These are phyloP conservation scores for Pogonognathellus flavescens DNA, from an alignment of 1,140 invertebrate genomes.

Conservation along the genomic window DNA sequence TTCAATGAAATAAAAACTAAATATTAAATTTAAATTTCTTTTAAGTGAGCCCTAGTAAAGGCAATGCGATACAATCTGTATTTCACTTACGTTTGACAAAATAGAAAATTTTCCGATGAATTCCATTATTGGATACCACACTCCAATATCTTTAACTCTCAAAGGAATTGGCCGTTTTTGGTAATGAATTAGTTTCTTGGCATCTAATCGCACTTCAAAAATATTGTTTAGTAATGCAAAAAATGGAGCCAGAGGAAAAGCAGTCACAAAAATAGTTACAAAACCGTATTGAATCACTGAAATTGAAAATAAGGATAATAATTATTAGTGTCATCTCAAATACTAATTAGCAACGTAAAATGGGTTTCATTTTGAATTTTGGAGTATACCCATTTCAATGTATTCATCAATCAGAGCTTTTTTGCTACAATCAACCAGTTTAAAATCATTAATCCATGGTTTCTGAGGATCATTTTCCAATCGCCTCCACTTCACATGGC, in stretches of 20 bases:
- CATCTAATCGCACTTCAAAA: slow-evolving; percentile 90
- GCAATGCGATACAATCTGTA: too few species aligned
- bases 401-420: slow-evolving; percentile 76
- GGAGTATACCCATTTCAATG: slow-evolving; percentile 69
- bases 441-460: slow-evolving; percentile 93
- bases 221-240: slow-evolving; percentile 91
- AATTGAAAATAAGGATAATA: not conserved
- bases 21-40: too few species aligned
- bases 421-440: slow-evolving; percentile 89
- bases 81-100: slow-evolving; percentile 93
- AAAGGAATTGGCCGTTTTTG: slow-evolving; percentile 87
- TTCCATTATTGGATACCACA: slow-evolving; percentile 93
- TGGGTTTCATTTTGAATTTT: too few species aligned
- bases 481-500: slow-evolving; percentile 81
- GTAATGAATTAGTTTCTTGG: slow-evolving; percentile 85
- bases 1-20: too few species aligned
- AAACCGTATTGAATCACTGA: slow-evolving; percentile 76
- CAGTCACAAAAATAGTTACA: slow-evolving; percentile 90
- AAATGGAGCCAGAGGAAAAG: slow-evolving; percentile 89
- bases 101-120: slow-evolving; percentile 90
- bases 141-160: slow-evolving; percentile 87
- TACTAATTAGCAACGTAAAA: too few species aligned
- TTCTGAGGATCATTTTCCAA: slow-evolving; percentile 72
- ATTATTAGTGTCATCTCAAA: too few species aligned
- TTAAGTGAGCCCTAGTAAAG: too few species aligned